phyloP scores from a whole-genome alignment of 2,888 invertebrate species.

The Eumerus sabulonum region DNA sequence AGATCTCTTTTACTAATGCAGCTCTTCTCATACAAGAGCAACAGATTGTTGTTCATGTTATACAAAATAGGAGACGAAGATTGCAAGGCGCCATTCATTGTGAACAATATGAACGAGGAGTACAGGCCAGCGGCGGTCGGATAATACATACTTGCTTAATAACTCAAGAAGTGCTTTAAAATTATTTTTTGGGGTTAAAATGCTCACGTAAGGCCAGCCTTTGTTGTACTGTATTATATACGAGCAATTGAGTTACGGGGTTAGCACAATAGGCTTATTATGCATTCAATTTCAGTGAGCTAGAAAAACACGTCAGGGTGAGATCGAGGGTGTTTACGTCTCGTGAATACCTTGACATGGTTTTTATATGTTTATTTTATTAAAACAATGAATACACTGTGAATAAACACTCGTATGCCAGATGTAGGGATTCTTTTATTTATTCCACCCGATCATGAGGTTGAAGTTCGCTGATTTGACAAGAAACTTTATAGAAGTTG shows the following conservation, averaged over 20 bases:
- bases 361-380: no score
- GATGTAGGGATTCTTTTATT: no score
- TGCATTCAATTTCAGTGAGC: no score
- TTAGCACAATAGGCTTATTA: neutral
- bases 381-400: no score
- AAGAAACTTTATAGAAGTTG: no score
- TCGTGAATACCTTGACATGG: neutral
- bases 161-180: slow-evolving; percentile 19
- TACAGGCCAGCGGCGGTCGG: no score
- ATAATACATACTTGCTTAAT: neutral
- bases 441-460: no score
- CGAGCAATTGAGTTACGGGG: slow-evolving; percentile 1
- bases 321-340: no score
- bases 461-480: no score
- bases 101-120: slow-evolving; percentile 12
- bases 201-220: neutral
- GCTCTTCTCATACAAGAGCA: slow-evolving; percentile 29
- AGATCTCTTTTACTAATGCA: slow-evolving; percentile 30
- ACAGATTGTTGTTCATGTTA: slow-evolving; percentile 43
- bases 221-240: neutral
- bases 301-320: neutral
- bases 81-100: slow-evolving; percentile 12
- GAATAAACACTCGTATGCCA: no score
- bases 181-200: slow-evolving; percentile 1
- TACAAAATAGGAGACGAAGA: slow-evolving; percentile 27